A percentile compares a stretch with the other conserved stretches of the same genome.
Evolutionary conservation across 2,797 vertebrate species (phyloP).

Genomic region (Sorex maritimensis): DNA sequence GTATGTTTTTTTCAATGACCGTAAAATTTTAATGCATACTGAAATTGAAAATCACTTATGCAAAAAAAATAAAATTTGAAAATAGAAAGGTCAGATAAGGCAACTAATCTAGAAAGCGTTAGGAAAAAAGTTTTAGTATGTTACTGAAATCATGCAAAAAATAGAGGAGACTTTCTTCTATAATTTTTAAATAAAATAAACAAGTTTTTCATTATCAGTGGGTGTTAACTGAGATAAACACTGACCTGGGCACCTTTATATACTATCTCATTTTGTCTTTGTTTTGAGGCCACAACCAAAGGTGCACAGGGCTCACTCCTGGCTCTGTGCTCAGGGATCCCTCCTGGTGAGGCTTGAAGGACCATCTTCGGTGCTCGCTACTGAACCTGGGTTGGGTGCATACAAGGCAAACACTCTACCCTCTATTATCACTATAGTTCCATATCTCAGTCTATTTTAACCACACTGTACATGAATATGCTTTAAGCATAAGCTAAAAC

Average conservation of each 20-base stretch:
- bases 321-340: no score
- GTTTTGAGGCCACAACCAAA: no score
- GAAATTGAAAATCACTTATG: not conserved
- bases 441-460: not conserved
- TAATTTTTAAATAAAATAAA: constrained; percentile 49
- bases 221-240: constrained; percentile 32
- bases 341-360: no score
- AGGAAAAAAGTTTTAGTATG: not conserved
- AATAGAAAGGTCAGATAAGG: constrained; percentile 35
- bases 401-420: no score
- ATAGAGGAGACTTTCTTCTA: not conserved
- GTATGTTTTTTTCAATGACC: constrained; percentile 42
- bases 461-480: not conserved
- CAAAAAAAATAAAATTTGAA: constrained; percentile 20
- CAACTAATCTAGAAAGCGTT: not conserved
- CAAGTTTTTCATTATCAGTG: not conserved
- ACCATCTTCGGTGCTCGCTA: no score
- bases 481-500: not conserved
- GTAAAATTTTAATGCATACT: constrained; percentile 40
- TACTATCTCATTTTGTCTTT: no score
- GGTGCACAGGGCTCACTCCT: no score
- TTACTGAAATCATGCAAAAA: constrained; percentile 22
- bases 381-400: no score
- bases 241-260: not conserved
- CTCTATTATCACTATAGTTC: not conserved